Base-by-base conservation (phyloP, 2,797 vertebrate genomes). In the Jordanella pulchra region DNA sequence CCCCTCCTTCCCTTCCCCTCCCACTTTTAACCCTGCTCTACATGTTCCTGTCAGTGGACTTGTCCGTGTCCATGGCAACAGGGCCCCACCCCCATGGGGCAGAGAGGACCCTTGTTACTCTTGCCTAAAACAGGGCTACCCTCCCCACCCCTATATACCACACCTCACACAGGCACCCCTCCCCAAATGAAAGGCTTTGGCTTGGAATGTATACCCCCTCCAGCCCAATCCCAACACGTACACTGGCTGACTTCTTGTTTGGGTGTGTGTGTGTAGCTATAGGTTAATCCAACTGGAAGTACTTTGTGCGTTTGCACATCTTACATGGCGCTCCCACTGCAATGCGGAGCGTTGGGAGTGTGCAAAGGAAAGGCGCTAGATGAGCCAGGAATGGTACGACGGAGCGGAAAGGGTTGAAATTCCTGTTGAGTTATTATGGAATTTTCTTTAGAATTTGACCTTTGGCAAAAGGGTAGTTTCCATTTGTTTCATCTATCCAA, bases 41-140 rank as follows among this genome's bases (percentile, higher is more conserved):
- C 90, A 91, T 91, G 90, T 91, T 92, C 82, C 90, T 91, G 91
- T 93, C 91, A 91, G 90, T 93, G 91, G 92, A 90, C 89, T 92
- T 92, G 88, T 85, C 71, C 28, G 92, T 94, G 87, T 92, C 93
- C 91, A 93, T 93, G 87, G 91, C 76, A 93, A 94, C 93, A 75
- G 88, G 92, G 89, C 91, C 92, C 93, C 91, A 92, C 92, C 93
- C 93, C 93, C 91, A 89, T 76, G 70, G 88, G 91, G 91, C 87
- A 93, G 86, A 93, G 89, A 84, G 85, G 91, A 89, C 89, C 93
- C 91, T 92, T 92, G 85, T 93, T 92, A 88, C 91, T 87, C 86
- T 88, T 89, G 81, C 89, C 85, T 93, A 88, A 91, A 94, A 91
- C 88, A 73, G 84, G 85, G 83, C 84, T 90, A 86, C 47, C 60